Evolutionary conservation across 2,797 vertebrate species (phyloP).

Genomic region (Orientallactaga sibirica): DNA sequence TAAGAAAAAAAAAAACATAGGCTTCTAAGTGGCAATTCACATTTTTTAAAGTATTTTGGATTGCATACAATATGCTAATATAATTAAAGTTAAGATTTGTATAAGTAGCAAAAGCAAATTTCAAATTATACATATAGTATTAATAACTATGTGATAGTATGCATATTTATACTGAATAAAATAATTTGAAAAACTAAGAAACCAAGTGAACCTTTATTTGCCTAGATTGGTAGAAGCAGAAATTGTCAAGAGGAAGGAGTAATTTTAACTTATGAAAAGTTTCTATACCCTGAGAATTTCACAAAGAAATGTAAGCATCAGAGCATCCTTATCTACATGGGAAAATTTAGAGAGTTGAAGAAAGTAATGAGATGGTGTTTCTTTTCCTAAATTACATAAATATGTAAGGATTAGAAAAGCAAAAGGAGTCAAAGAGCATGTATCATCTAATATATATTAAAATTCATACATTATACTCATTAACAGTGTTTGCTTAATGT

Average conservation of each 20-base stretch:
- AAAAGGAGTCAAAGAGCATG: conserved; percentile 30
- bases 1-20: background rate
- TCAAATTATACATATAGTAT: background rate
- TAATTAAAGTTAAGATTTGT: background rate
- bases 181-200: background rate
- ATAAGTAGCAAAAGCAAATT: conserved; percentile 15
- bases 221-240: background rate
- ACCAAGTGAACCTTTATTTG: conserved; percentile 11
- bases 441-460: background rate
- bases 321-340: background rate
- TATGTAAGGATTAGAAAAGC: conserved; percentile 33
- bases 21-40: background rate
- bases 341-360: conserved; percentile 3
- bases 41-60: conserved; percentile 43
- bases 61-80: background rate
- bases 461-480: conserved; percentile 4
- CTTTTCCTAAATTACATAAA: conserved; percentile 15
- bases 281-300: conserved; percentile 11
- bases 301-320: background rate
- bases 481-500: conserved; percentile 41
- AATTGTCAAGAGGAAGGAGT: conserved; percentile 37
- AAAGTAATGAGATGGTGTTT: conserved; percentile 31
- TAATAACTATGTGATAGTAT: background rate
- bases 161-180: background rate
- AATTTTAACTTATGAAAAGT: background rate